phyloP scores from a whole-genome alignment of 2,888 invertebrate species.

The Agrochola macilenta region DNA sequence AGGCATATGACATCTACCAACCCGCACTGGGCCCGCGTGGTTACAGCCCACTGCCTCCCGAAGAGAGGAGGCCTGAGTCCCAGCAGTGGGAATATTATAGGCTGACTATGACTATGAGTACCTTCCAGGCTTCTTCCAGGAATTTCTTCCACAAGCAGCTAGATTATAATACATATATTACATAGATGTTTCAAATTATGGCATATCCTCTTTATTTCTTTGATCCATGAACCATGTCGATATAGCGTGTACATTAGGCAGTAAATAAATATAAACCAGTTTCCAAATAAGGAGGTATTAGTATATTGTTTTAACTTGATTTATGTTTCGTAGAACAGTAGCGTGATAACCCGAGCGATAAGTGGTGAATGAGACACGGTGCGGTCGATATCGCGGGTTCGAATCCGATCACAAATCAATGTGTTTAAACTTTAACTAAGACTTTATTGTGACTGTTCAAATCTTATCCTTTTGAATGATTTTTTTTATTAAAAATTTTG shows the following conservation, averaged over 20 bases:
- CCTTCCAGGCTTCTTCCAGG: not conserved
- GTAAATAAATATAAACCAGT: constrained; percentile 39
- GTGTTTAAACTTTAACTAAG: constrained; percentile 2
- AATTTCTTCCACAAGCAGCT: not conserved
- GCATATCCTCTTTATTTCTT: constrained; percentile 14
- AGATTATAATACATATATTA: not conserved
- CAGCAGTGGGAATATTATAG: too few species aligned
- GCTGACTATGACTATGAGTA: too few species aligned
- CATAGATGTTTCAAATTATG: not conserved
- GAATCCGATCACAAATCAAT: constrained; percentile 35
- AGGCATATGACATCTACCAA: too few species aligned
- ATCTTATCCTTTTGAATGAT: not conserved
- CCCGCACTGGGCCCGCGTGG: too few species aligned
- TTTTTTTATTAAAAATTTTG: too few species aligned
- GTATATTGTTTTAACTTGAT: constrained; percentile 40
- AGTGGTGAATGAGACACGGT: constrained; percentile 20
- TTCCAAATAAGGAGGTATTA: constrained; percentile 48
- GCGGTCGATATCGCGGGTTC: constrained; percentile 29
- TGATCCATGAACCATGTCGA: constrained; percentile 1
- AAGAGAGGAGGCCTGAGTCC: too few species aligned
- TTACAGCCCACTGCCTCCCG: too few species aligned
- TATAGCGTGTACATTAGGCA: constrained; percentile 17
- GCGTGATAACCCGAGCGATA: constrained; percentile 41
- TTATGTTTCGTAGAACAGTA: constrained; percentile 44
- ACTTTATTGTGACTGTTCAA: not conserved